Percentiles rank a stretch among this genome's conserved stretches.
Evolutionary conservation across 2,888 invertebrate species (phyloP).

Genomic region (Tachina fera): DNA sequence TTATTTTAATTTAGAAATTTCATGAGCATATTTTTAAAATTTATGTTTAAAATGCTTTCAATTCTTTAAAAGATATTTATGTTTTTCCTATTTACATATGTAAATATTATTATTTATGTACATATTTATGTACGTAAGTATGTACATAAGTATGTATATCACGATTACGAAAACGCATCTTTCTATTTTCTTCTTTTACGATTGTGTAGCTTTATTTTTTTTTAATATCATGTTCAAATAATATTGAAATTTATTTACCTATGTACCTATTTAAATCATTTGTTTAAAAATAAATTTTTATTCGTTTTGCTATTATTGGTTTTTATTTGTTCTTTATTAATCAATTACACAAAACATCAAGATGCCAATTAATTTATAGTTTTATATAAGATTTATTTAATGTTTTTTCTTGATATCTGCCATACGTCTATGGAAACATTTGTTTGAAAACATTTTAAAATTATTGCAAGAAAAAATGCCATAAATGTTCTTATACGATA

Average conservation of each 20-base stretch:
- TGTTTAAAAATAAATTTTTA: background rate
- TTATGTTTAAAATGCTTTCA: too few relatives aligned
- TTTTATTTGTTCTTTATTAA: slow-evolving; percentile 10
- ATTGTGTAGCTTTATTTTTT: too few relatives aligned
- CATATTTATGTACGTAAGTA: too few relatives aligned
- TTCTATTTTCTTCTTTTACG: too few relatives aligned
- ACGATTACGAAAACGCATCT: too few relatives aligned
- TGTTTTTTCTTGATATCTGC: slow-evolving; percentile 16
- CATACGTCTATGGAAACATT: background rate
- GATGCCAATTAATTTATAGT: slow-evolving; percentile 15
- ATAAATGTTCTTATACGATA: slow-evolving; percentile 2
- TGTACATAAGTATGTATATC: too few relatives aligned
- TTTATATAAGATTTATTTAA: slow-evolving; percentile 3
- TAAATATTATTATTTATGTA: too few relatives aligned
- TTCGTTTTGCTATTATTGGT: background rate
- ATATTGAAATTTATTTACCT: background rate
- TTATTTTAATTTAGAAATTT: too few relatives aligned
- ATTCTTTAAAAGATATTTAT: background rate
- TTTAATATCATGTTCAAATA: background rate
- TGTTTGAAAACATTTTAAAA: slow-evolving; percentile 14
- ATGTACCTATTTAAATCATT: background rate
- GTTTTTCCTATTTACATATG: background rate
- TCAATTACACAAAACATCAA: slow-evolving; percentile 16
- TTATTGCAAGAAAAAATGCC: background rate
- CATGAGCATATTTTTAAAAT: too few relatives aligned